Base-by-base conservation (phyloP, 2,113 vertebrate species). In the Ammodytes dubius region DNA sequence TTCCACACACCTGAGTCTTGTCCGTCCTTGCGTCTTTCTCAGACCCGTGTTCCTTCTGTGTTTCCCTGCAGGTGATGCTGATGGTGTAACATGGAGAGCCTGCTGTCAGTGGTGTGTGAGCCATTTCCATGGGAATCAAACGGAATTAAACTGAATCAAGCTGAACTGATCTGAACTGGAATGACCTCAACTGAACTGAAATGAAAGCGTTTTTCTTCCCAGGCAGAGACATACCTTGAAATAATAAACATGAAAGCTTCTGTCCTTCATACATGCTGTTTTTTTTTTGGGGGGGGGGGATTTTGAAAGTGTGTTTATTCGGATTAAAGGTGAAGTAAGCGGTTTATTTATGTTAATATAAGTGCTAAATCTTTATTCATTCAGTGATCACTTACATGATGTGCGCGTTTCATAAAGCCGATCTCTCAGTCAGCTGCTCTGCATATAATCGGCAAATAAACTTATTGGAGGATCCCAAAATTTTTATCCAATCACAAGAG, bases 51-150 rank as follows among this genome's bases (percentile, higher is more conserved):
- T 52, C 12, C 65, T 4, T 74, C 56, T 86, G 65, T 90, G 56
- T 83, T 70, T 83, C 65, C 53, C 79, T 85, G 77, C 10, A 93
- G 92, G 85, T 84, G 85, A 75, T 61, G 80, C 70, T 77, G 83
- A 78, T 50, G 52, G 65, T 60, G 76, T 49, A 79, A 76, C 89
- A 66, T 81, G 52, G 4, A 40, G 37, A 74, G 79, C 60, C 14
- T 43, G n/a, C 71, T 64, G 74, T 70, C 56, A 45, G 79, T 5
- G 12, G 53, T 68, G 53, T 68, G 19, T 39, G 74, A 88, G 63
- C 53, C 69, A 64, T 69, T 87, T 81, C 74, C 69, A 46, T 75
- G 68, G 82, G 84, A 75, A 78, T 77, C 81, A 79, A 83, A 87
- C 43, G 39, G 75, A 85, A 86, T 89, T 71, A 74, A 86, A 73